These are phyloP conservation scores for Rhingia rostrata DNA, from an alignment of 2,888 invertebrate genomes.

Conservation along the genomic window DNA sequence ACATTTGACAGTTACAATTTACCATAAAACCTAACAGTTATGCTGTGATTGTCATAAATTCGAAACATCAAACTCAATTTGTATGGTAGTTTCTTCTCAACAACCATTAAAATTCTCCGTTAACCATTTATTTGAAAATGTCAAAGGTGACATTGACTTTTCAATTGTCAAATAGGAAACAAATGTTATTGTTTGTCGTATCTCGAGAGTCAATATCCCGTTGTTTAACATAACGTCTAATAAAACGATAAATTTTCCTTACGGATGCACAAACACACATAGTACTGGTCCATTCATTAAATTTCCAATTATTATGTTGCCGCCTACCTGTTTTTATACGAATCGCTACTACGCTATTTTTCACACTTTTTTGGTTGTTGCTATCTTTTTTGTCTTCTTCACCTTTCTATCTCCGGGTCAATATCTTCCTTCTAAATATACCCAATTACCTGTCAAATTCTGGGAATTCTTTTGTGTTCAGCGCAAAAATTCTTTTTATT, in stretches of 20 bases:
- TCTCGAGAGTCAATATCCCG: neutral
- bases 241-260: conserved; percentile 20
- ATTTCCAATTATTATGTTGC: conserved; percentile 57
- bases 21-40: neutral
- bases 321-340: conserved; percentile 28
- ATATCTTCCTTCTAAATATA: conserved; percentile 59
- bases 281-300: conserved; percentile 55
- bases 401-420: conserved; percentile 51
- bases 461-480: conserved; percentile 42
- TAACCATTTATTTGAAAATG: conserved; percentile 1
- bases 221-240: neutral
- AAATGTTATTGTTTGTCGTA: neutral
- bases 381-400: neutral
- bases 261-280: conserved; percentile 9
- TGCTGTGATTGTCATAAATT: neutral
- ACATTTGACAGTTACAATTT: neutral
- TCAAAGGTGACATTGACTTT: conserved; percentile 18
- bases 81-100: neutral
- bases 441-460: conserved; percentile 61
- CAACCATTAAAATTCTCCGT: neutral
- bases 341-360: conserved; percentile 28
- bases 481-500: conserved; percentile 22
- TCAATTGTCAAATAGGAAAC: conserved; percentile 4
- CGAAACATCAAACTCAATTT: neutral
- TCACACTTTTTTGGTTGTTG: conserved; percentile 10